Conservation (phyloP, 1,140 invertebrate genomes). For the Heliconius nattereri region DNA sequence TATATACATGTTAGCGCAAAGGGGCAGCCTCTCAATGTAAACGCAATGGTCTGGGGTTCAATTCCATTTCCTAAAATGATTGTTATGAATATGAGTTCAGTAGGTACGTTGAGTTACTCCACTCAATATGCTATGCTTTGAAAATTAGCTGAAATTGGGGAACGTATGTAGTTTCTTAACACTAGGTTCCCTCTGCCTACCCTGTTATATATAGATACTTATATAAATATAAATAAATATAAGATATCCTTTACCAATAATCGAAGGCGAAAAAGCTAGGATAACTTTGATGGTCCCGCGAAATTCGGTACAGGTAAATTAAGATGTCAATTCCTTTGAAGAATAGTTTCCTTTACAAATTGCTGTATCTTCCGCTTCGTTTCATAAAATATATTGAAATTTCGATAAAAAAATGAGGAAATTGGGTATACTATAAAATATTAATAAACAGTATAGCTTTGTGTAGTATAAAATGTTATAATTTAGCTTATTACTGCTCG, state of each 20-base stretch:
- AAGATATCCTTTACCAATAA: neutral
- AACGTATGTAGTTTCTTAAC: too few relatives aligned
- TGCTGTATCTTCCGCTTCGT: slow-evolving; percentile 11
- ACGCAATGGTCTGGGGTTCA: too few relatives aligned
- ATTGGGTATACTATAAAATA: neutral
- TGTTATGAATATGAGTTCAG: too few relatives aligned
- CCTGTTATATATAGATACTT: neutral
- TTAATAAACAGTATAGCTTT: neutral
- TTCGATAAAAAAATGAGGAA: slow-evolving; percentile 14
- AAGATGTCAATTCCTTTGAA: slow-evolving; percentile 36
- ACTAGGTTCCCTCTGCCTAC: too few relatives aligned
- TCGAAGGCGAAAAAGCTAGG: neutral
- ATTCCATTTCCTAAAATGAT: too few relatives aligned
- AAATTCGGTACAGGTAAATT: slow-evolving; percentile 26
- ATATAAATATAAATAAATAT: neutral
- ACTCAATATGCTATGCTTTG: too few relatives aligned
- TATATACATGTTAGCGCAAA: too few relatives aligned
- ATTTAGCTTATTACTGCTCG: too few relatives aligned
- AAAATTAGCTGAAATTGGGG: too few relatives aligned
- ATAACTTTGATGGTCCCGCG: neutral
- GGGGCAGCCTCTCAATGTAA: too few relatives aligned
- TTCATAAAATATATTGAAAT: slow-evolving; percentile 34
- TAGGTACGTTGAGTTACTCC: too few relatives aligned
- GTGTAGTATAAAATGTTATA: too few relatives aligned
- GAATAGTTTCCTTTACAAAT: slow-evolving; percentile 41